Evolutionary conservation across 2,113 vertebrate genomes (phyloP), one percentile per base, ranked within the genome.

Genomic region (Tauraco erythrolophus): DNA sequence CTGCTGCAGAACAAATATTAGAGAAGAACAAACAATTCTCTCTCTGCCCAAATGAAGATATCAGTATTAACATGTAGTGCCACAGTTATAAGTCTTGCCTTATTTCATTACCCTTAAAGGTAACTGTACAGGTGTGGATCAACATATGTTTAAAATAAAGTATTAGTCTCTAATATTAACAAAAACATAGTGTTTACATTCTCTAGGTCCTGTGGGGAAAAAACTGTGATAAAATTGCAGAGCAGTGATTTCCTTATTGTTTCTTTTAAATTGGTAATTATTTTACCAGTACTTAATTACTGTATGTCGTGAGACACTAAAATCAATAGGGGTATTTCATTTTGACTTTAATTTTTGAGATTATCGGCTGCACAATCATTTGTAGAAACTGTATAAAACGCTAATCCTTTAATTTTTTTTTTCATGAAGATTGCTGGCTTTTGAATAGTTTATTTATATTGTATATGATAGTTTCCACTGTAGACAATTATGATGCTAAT

Each of bases 301-400:
- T 97, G 96, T 98, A 99, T 99, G 99, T 99, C 99, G 99, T 99
- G 99, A 99, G 99, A 99, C 99, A 99, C 99, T 99, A 99, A 99
- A 99, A 99, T 99, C 99, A 99, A 97, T 97, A 98, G 97, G 92
- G 98, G 95, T 99, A 98, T 99, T 98, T 98, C 98, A 98, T 98
- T 98, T 98, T 98, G 84, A 97, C 96, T 98, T 98, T 98, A 96
- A 98, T 99, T 99, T 98, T 98, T 97, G 98, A 98, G 98, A 99
- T 98, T 97, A 97, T 98, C 6, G 68, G 98, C 98, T 96, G 98
- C 97, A 98, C 98, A 99, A 99, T 99, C 98, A 98, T 96, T 98
- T 98, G 98, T 98, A 98, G 98, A 98, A 98, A 98, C 98, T 99
- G 98, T 99, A 98, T 95, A 98, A 98, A 98, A 97, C 97, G 95